Evolutionary conservation across 2,113 vertebrate species (phyloP), one percentile per base, ranked within the genome.

Genomic region (Oryzias celebensis): DNA sequence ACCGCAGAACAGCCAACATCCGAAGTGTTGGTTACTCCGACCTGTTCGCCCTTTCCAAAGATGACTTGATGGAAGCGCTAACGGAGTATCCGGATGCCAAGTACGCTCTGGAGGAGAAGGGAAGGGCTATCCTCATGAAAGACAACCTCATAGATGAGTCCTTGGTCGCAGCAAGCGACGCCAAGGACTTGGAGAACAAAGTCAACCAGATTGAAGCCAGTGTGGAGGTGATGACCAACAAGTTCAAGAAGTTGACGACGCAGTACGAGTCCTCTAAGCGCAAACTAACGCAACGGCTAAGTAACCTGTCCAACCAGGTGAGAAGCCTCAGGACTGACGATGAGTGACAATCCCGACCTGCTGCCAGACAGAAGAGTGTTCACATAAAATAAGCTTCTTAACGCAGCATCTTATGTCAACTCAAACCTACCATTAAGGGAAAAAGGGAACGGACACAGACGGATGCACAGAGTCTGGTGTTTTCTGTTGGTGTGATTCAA

Each of bases 241-340:
- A 95, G 85, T 93, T 98, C 28, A 91, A 89, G 0, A 92, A 94
- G 74, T 83, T 98, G 1, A 31, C 91, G 53, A 87, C 82, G 0
- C 93, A 98, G 46, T 95, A 92, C 59, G 90, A 65, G 0, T 81
- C 93, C 1, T 81, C 88, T 1, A 94, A 98, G 80, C 83, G 89
- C 44, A 96, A 92, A 76, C 75, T 98, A 62, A 96, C 94, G 66
- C 96, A 98, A 78, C 92, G 95, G 65, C 93, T 99, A 71, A 81
- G 36, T 62, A 93, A 91, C 41, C 81, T 99, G 73, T 94, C 96
- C 51, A 93, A 88, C 53, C 78, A 88, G 84, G 83, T 93, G 54
- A 48, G 24, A 78, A 88, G 46, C 15, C 80, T 89, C 0, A 83
- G 81, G 36, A 62, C 58, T 3, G 90, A 90, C 24, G 89, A 90